Percentiles rank a stretch among this genome's conserved stretches.
phyloP scores from a whole-genome alignment of 1,140 invertebrate species.

The Nixonia krombeini region DNA sequence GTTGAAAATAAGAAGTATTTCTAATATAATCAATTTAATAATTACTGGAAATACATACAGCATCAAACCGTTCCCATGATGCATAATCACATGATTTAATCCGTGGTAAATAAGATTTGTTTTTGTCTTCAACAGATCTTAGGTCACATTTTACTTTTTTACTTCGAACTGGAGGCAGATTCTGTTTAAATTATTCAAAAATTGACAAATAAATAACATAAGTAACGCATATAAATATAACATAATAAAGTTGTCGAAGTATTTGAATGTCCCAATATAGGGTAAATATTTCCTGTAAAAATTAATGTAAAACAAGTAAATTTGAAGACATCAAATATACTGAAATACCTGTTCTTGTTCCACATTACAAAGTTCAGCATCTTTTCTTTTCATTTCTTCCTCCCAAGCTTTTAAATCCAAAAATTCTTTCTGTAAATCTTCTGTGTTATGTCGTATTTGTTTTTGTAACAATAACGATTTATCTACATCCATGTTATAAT shows the following conservation, averaged over 20 bases:
- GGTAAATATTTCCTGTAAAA: no score
- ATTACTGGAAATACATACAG: constrained; percentile 70
- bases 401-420: constrained; percentile 88
- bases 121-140: constrained; percentile 17
- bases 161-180: constrained; percentile 74
- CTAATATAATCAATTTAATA: background rate
- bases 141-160: constrained; percentile 43
- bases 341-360: constrained; percentile 44
- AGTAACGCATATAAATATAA: no score
- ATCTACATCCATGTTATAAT: constrained; percentile 45
- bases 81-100: constrained; percentile 77
- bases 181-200: constrained; percentile 10
- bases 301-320: no score
- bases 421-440: constrained; percentile 80
- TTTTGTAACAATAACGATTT: constrained; percentile 77
- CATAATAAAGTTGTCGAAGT: no score
- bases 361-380: constrained; percentile 70
- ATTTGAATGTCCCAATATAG: no score
- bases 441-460: constrained; percentile 80
- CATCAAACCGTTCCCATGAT: constrained; percentile 88
- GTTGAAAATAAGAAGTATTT: constrained; percentile 5
- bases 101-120: no score
- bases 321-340: no score
- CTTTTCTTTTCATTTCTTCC: constrained; percentile 86
- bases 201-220: constrained; percentile 7